Evolutionary conservation across 2,888 invertebrate species (phyloP).

Genomic region (Noctua comes): DNA sequence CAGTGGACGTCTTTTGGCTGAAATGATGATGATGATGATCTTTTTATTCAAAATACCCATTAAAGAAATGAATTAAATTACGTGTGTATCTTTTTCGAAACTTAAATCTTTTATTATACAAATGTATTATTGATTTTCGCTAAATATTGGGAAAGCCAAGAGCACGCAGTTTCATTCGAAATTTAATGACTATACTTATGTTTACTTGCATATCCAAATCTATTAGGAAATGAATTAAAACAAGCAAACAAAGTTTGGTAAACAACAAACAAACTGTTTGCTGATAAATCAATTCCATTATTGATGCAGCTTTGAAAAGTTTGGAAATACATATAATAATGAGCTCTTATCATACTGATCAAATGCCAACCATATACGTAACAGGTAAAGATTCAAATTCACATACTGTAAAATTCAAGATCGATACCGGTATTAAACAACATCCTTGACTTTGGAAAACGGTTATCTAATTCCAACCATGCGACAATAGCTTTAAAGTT

Average conservation of each 20-base stretch:
- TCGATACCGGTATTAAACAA: constrained; percentile 5
- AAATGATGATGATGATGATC: no score
- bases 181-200: neutral
- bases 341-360: neutral
- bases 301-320: constrained; percentile 13
- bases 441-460: neutral
- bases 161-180: neutral
- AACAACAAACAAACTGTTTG: constrained; percentile 19
- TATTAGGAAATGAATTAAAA: constrained; percentile 27
- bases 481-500: neutral
- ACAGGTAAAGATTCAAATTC: neutral
- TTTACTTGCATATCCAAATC: neutral
- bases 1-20: no score
- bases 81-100: neutral
- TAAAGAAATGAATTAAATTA: no score
- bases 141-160: neutral
- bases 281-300: constrained; percentile 10
- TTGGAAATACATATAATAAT: constrained; percentile 29
- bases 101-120: neutral
- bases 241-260: constrained; percentile 20
- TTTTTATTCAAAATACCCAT: neutral
- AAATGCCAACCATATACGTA: constrained; percentile 1
- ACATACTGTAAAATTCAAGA: neutral
- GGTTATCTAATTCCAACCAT: constrained; percentile 23
- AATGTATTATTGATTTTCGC: neutral